Evolutionary conservation across 2,113 vertebrate species (phyloP), one percentile per base, ranked within the genome.

Genomic region (Takifugu bimaculatus): DNA sequence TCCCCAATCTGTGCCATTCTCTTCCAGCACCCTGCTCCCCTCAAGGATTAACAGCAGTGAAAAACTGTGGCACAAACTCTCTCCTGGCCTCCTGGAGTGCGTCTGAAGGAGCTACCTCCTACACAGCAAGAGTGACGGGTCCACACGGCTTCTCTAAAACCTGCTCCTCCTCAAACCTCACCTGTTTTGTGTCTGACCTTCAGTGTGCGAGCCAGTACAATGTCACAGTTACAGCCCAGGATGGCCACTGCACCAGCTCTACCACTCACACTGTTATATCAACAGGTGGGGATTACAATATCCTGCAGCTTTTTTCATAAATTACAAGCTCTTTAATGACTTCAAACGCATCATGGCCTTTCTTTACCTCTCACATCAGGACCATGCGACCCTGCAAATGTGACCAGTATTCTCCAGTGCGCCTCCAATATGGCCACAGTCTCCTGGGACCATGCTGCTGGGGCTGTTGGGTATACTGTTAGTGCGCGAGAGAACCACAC

Each of bases 321-420:
- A 15, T 54, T 1, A 59, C 15, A 64, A n/a, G 13, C 11, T 1
- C 53, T 63, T 28, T 11, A 26, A 45, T 10, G 59, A 9, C 50
- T 20, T 4, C 4, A 54, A 32, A 13, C 14, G 58, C 53, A 53
- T 47, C n/a, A n/a, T n/a, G n/a, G n/a, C n/a, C n/a, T n/a, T n/a
- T 57, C 13, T 58, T 14, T 58, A 1, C n/a, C 1, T 59, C 44
- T 60, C 50, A 44, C 55, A 26, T 26, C 56, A 90, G 89, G 72
- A 53, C 83, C 85, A 2, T 91, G 89, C 59, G 71, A 81, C 44
- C 79, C 88, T 4, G 51, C 50, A 45, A 89, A 85, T 26, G 78
- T 89, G 60, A 81, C 72, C 45, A 63, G 68, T 1, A 0, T 48
- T 26, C 74, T 88, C 7, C 71, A 80, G 44, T 91, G 90, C 62